Evolutionary conservation across 2,113 vertebrate species (phyloP).

Genomic region (Mionectes macconnelli): DNA sequence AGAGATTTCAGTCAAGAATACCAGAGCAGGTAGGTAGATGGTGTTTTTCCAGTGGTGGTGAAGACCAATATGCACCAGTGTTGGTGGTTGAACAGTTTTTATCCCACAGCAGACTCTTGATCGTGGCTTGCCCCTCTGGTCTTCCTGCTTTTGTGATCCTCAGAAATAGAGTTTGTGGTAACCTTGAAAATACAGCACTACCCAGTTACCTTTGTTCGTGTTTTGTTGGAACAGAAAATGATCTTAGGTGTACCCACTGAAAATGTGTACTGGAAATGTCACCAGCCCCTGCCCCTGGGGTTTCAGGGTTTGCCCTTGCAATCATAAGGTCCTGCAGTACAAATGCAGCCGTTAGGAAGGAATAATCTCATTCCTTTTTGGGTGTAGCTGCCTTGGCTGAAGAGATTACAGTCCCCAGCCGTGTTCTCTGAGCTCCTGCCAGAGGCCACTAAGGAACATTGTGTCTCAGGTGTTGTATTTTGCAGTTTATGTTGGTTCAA

Average conservation of each 20-base stretch:
- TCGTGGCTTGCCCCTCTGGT: background rate
- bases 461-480: background rate
- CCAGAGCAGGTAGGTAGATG: background rate
- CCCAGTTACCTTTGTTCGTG: background rate
- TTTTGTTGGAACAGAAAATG: background rate
- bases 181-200: background rate
- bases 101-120: background rate
- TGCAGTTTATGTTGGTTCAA: background rate
- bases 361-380: background rate
- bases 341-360: accelerated
- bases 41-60: background rate
- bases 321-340: accelerated
- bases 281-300: background rate
- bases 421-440: background rate
- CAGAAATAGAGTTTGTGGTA: background rate
- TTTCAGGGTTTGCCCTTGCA: background rate
- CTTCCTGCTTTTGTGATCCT: background rate
- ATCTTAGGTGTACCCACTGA: background rate
- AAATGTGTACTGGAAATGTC: background rate
- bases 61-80: background rate
- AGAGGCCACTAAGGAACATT: background rate
- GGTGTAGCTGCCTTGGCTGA: background rate
- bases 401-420: background rate
- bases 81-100: background rate
- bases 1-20: background rate